phyloP scores from a whole-genome alignment of 2,113 vertebrate genomes.

The western clawed frog (Xenopus tropicalis) region DNA sequence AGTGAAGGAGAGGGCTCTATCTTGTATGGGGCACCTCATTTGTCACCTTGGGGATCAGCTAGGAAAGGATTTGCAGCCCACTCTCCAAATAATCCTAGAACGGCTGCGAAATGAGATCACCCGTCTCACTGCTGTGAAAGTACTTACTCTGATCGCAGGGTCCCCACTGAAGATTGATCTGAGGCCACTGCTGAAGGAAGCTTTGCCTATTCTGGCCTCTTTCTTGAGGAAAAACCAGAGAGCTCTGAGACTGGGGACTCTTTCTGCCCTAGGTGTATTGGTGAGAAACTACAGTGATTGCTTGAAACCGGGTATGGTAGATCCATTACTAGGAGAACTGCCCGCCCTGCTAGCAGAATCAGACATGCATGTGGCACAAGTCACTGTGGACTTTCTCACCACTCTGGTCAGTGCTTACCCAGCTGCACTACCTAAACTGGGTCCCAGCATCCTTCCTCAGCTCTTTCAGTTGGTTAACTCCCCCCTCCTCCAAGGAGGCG shows the following conservation, averaged over 20 bases:
- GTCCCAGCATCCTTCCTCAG: conserved; percentile 66
- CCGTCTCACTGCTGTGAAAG: conserved; percentile 79
- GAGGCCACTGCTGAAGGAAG: conserved; percentile 73
- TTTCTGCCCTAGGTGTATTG: conserved; percentile 76
- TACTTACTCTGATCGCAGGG: conserved; percentile 70
- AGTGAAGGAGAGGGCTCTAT: conserved; percentile 90
- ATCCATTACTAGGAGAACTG: conserved; percentile 75
- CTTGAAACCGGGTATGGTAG: conserved; percentile 72
- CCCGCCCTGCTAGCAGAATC: conserved; percentile 78
- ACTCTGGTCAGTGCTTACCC: conserved; percentile 74
- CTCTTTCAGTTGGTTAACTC: conserved; percentile 79
- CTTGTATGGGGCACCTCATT: conserved; percentile 84
- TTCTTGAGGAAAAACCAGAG: conserved; percentile 91
- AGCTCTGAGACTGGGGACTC: conserved; percentile 74
- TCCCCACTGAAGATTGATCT: conserved; percentile 80
- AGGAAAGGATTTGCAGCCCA: conserved; percentile 71
- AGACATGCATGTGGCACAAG: conserved; percentile 91
- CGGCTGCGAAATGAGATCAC: conserved; percentile 91
- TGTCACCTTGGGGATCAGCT: conserved; percentile 80
- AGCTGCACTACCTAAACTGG: conserved; percentile 73
- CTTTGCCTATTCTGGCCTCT: conserved; percentile 78
- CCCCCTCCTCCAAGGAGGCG: conserved; percentile 79
- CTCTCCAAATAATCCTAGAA: conserved; percentile 82
- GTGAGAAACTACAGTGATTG: conserved; percentile 75
- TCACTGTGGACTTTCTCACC: conserved; percentile 77